Conservation (phyloP, 2,797 vertebrate genomes). For the Sebastes iracundus region DNA sequence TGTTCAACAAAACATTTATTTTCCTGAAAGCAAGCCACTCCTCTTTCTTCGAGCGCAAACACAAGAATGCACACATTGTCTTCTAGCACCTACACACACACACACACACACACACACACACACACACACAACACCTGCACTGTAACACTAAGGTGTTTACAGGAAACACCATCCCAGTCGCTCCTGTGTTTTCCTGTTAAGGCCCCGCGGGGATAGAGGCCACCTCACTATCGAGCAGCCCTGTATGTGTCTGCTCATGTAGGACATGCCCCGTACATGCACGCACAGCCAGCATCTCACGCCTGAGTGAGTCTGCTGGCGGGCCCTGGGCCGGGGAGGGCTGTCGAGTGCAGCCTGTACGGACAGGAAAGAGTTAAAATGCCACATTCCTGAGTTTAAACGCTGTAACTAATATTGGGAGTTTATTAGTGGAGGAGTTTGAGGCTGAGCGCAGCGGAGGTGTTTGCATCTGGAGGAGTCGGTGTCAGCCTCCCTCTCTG, state of each 20-base stretch:
- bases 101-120: neutral
- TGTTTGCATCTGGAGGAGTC: slow-evolving; percentile 38
- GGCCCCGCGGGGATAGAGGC: slow-evolving; percentile 69
- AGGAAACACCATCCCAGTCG: slow-evolving; percentile 65
- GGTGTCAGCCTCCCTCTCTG: neutral
- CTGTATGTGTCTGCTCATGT: slow-evolving; percentile 77
- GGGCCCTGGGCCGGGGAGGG: slow-evolving; percentile 42
- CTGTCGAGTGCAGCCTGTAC: slow-evolving; percentile 25
- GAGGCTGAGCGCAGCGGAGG: slow-evolving; percentile 13
- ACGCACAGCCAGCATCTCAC: slow-evolving; percentile 65
- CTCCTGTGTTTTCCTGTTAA: slow-evolving; percentile 69
- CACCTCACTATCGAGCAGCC: slow-evolving; percentile 58
- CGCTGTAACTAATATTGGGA: slow-evolving; percentile 65
- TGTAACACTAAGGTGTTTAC: slow-evolving; percentile 68
- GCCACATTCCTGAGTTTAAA: slow-evolving; percentile 72
- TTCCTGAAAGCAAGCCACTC: neutral
- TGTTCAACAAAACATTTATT: neutral
- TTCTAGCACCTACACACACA: neutral
- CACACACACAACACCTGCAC: slow-evolving; percentile 48
- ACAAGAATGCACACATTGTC: slow-evolving; percentile 27
- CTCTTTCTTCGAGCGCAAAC: neutral
- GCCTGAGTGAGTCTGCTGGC: slow-evolving; percentile 63
- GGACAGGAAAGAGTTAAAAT: slow-evolving; percentile 69
- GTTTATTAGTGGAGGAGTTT: slow-evolving; percentile 58
- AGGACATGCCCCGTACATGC: slow-evolving; percentile 68